Base-by-base conservation (phyloP, 35 echinoderm and acorn worm genomes). In the Lytechinus variegatus region DNA sequence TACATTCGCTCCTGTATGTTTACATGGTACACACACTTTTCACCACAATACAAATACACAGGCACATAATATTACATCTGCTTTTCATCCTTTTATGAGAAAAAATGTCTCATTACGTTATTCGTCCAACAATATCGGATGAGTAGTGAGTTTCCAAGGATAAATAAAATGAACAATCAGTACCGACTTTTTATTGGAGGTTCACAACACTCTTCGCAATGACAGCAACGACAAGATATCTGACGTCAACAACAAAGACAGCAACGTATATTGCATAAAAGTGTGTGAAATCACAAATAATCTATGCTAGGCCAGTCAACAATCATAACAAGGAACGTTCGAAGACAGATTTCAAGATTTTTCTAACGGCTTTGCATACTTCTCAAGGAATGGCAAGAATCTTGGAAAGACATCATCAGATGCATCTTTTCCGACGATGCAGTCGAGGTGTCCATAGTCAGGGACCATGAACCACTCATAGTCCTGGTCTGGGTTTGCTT, bases 341-440 rank as follows among this genome's bases (percentile, higher is more conserved):
- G 4, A 1, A 71, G 61, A 71, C 5, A 13, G 61, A 79, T 52
- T 90, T 90, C 88, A 90, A n/a, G 54, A 54, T 55, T 55, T 54
- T 9, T 54, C 53, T 93, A 10, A 27, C 54, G 92, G 54, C 54
- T 33, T 56, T 6, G 97, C 87, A 54, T 97, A 97, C 27, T 96
- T 96, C 12, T 97, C 95, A 24, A 97, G 71, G 94, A 97, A 97
- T 55, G 95, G 94, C 89, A 97, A 86, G 52, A 97, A 93, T 79
- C 58, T 96, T 28, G 97, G 97, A 28, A 97, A 97, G 52, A 97
- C 94, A 54, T 97, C 95, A 21, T 27, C 44, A 87, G 28, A 27
- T 27, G 95, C 95, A 96, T 97, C 90, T 55, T 97, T 95, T 12
- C 97, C 97, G 53, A 97, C 96, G 55, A 97, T 94, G 9, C 96